A percentile compares a stretch with the other conserved stretches of the same genome.
phyloP scores from a whole-genome alignment of 2,797 vertebrate genomes.

The Notamacropus eugenii region DNA sequence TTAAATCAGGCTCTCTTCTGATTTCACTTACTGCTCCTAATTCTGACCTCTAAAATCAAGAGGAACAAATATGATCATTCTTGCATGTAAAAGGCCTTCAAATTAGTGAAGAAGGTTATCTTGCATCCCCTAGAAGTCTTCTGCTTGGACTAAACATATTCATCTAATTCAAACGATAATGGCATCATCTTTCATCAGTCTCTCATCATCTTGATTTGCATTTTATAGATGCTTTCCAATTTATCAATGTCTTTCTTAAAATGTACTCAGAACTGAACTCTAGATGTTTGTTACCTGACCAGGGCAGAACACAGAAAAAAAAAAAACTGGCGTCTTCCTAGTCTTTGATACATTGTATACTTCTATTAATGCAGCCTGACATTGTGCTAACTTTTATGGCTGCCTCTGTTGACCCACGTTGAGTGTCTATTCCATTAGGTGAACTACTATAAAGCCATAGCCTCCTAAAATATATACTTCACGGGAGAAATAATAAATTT shows the following conservation, averaged over 20 bases:
- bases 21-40: not conserved
- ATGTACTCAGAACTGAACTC: constrained; percentile 7
- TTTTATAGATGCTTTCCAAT: not conserved
- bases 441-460: not conserved
- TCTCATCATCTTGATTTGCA: accelerated
- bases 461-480: not conserved
- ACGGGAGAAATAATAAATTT: not conserved
- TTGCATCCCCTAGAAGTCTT: not conserved
- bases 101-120: not conserved
- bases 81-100: not conserved
- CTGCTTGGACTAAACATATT: not conserved
- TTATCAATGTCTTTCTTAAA: not conserved
- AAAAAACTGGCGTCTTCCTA: not conserved
- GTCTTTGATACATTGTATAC: not conserved
- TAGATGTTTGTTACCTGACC: not conserved
- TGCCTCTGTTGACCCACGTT: not conserved
- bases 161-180: not conserved
- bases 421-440: not conserved
- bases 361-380: not conserved
- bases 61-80: not conserved
- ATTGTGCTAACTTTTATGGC: no score
- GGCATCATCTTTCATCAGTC: not conserved
- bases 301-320: constrained; percentile 7
- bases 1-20: no score
- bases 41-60: not conserved